Evolutionary conservation across 1,140 invertebrate genomes (phyloP).

Genomic region (Ostrea edulis): DNA sequence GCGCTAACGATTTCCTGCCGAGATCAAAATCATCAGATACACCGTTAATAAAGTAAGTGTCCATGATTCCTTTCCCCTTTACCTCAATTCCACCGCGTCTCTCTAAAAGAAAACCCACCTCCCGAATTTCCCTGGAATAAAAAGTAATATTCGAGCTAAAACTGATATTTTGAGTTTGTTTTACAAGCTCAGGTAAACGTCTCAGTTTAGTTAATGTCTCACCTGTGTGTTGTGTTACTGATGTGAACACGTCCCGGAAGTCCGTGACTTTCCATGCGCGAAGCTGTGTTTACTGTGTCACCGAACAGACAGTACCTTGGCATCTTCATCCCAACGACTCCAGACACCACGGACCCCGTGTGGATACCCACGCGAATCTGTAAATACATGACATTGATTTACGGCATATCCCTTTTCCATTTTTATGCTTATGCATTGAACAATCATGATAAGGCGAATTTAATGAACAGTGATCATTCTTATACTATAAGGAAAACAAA

Average conservation of each 20-base stretch:
- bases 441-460: too few species aligned
- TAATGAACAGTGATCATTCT: too few species aligned
- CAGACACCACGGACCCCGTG: conserved; percentile 81
- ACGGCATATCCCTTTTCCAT: background rate
- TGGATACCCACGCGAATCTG: conserved; percentile 95
- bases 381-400: background rate
- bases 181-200: background rate
- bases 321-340: conserved; percentile 76
- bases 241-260: conserved; percentile 67
- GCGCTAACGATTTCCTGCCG: background rate
- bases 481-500: too few species aligned
- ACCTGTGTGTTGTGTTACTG: conserved; percentile 64
- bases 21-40: background rate
- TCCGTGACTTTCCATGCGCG: conserved; percentile 76
- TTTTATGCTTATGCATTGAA: too few species aligned
- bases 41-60: conserved; percentile 76
- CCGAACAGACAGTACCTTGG: conserved; percentile 75
- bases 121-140: background rate
- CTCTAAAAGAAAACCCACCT: conserved; percentile 55
- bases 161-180: background rate
- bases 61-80: conserved; percentile 78
- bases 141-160: background rate
- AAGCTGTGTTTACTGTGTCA: conserved; percentile 76
- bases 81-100: conserved; percentile 62
- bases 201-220: conserved; percentile 30